phyloP scores from a whole-genome alignment of 2,888 invertebrate genomes.

The Habroteleia sp. region DNA sequence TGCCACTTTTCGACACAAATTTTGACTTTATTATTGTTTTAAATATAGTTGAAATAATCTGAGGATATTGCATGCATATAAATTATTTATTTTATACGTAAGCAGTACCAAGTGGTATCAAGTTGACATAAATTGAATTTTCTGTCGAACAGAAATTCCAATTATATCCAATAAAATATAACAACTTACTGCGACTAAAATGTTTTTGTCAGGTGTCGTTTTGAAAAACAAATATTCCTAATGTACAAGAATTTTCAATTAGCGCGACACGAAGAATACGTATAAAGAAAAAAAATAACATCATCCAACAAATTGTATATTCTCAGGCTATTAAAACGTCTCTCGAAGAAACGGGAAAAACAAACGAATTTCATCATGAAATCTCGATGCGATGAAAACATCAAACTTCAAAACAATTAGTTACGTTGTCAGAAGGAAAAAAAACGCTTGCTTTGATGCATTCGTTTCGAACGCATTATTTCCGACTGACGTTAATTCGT shows the following conservation, averaged over 20 bases:
- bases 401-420: slow-evolving; percentile 46
- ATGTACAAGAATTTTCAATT: slow-evolving; percentile 11
- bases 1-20: too few relatives aligned
- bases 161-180: background rate
- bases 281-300: slow-evolving; percentile 5
- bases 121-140: too few relatives aligned
- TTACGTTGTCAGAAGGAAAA: slow-evolving; percentile 2
- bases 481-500: slow-evolving; percentile 51
- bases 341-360: background rate
- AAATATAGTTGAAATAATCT: too few relatives aligned
- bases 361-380: slow-evolving; percentile 16
- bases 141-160: too few relatives aligned
- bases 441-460: slow-evolving; percentile 6
- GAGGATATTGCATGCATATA: too few relatives aligned
- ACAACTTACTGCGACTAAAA: too few relatives aligned
- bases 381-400: slow-evolving; percentile 29
- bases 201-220: too few relatives aligned
- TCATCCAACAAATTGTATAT: slow-evolving; percentile 4
- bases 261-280: background rate
- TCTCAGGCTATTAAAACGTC: slow-evolving; percentile 7
- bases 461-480: slow-evolving; percentile 43
- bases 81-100: too few relatives aligned
- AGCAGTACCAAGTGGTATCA: too few relatives aligned
- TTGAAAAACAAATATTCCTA: background rate
- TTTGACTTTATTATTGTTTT: too few relatives aligned